Base-by-base conservation (phyloP, 1,140 invertebrate species). In the Lepidurus arcticus region DNA sequence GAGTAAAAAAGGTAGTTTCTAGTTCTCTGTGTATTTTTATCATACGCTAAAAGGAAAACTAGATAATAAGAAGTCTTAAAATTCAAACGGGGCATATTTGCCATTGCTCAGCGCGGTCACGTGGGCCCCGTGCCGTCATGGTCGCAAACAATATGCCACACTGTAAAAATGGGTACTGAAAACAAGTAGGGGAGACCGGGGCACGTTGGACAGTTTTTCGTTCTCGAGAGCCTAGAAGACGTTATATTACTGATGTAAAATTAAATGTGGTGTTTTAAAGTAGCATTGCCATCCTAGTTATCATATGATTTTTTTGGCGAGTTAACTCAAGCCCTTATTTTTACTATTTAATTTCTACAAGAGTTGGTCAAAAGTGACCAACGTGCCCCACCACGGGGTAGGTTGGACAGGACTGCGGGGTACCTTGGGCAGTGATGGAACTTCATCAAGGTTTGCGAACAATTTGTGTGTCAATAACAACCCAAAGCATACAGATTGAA, bases 151-250 rank as follows among this genome's bases (percentile, higher is more conserved):
- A n/a, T n/a, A n/a, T n/a, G n/a, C n/a, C n/a, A n/a, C n/a, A n/a
- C n/a, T n/a, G n/a, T n/a, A n/a, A n/a, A n/a, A n/a, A n/a, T n/a
- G n/a, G n/a, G n/a, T n/a, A n/a, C n/a, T n/a, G n/a, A n/a, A n/a
- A n/a, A n/a, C n/a, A n/a, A n/a, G n/a, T 53, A 53, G 47, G 47
- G 47, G 10, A 53, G 47, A 53, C 47, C 47, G 47, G 47, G 47
- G 44, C 47, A 53, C 47, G 47, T 53, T 11, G 7, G 47, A n/a
- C 47, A 24, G 24, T 24, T 24, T 24, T 24, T 24, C 24, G 24
- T 24, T 24, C 24, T 24, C 24, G 24, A 24, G 44, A 53, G 47
- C 3, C 47, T 53, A 53, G 47, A 53, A 53, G 47, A 53, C 47
- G 47, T 11, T 53, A 11, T 53, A 53, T 11, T 53, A 53, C 13